These are phyloP conservation scores for Atherinosoma microstoma DNA, from an alignment of 2,797 vertebrate genomes.

Conservation along the genomic window DNA sequence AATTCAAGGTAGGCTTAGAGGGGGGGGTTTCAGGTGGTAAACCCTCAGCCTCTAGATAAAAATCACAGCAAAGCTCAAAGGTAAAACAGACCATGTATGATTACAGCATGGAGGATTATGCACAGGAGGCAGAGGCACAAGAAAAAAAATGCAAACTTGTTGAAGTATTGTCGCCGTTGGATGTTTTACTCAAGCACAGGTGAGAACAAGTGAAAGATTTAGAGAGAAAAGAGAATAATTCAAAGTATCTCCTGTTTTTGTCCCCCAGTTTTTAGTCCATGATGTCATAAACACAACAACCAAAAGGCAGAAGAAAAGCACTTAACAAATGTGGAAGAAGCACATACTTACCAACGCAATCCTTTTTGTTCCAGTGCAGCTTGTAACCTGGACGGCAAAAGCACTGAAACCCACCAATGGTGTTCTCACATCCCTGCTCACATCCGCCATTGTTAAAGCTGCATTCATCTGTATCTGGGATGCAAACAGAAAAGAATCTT, in stretches of 20 bases:
- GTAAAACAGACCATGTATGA: slow-evolving; percentile 65
- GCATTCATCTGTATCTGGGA: slow-evolving; percentile 94
- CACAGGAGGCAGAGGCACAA: slow-evolving; percentile 5
- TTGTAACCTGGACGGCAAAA: slow-evolving; percentile 90
- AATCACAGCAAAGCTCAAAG: slow-evolving; percentile 87
- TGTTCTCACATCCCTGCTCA: slow-evolving; percentile 92
- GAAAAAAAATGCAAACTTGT: slow-evolving; percentile 33
- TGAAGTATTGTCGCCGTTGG: slow-evolving; percentile 27
- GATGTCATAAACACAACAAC: slow-evolving; percentile 15
- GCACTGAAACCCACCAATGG: slow-evolving; percentile 89
- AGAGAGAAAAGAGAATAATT: slow-evolving; percentile 80
- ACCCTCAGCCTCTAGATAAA: slow-evolving; percentile 89
- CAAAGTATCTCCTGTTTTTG: slow-evolving; percentile 98
- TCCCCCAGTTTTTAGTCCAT: slow-evolving; percentile 47
- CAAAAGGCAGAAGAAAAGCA: slow-evolving; percentile 1
- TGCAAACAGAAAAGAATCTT: slow-evolving; percentile 29
- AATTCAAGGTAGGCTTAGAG: slow-evolving; percentile 90
- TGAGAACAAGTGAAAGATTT: slow-evolving; percentile 74
- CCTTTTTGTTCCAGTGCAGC: slow-evolving; percentile 98
- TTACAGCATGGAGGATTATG: slow-evolving; percentile 13
- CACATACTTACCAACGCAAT: slow-evolving; percentile 95
- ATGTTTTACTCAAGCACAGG: slow-evolving; percentile 58
- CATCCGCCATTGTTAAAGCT: slow-evolving; percentile 96
- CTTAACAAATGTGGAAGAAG: slow-evolving; percentile 47
- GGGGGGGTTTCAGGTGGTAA: slow-evolving; percentile 74